Evolutionary conservation across 1,140 invertebrate genomes (phyloP), one percentile per base, ranked within the genome.

Genomic region (Platorchestia sp.): DNA sequence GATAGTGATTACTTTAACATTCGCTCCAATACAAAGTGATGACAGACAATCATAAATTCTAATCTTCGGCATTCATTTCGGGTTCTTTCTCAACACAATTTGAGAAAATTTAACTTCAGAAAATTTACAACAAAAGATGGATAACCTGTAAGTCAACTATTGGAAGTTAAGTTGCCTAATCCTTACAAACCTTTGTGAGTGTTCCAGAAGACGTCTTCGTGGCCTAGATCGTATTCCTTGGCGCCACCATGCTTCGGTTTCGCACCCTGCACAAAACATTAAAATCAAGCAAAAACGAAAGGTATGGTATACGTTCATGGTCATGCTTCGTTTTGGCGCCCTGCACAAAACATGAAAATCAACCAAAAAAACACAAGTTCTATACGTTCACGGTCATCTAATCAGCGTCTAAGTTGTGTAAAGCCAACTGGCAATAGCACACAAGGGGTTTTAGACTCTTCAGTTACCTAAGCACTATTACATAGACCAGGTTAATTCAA

Each of bases 191-290:
- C 99, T 97, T 99, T 99, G 97, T 99, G 99, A 96, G 98, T 98
- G 75, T 97, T 97, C 99, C 99, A 99, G 97, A 99, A 99, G 95
- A 98, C 98, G 97, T 99, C 99, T 95, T 97, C 98, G 41, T 98
- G 97, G 97, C 99, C 98, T 53, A 99, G 97, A 97, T 99, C 99
- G 97, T 99, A 99, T n/a, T 98, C 98, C 97, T 98, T 98, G 16
- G 98, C 98, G 14, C 91, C 91, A 10, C 91, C 91, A 47, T 93
- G 40, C 97, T 99, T 99, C 96, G 97, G 97, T 96, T 97, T 97
- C 95, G 95, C 96, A 96, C 96, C 96, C 95, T 95, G 95, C 59
- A 42, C 41, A 27, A 41, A 42, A 43, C 27, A 16, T 14, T 75
- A 36, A 75, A 75, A 36, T 75, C 59, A 36, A 3, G 59, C 27